A percentile compares a stretch with the other conserved stretches of the same genome.
These are phyloP conservation scores for Galemys pyrenaicus DNA, from an alignment of 2,113 vertebrate genomes.

Conservation along the genomic window DNA sequence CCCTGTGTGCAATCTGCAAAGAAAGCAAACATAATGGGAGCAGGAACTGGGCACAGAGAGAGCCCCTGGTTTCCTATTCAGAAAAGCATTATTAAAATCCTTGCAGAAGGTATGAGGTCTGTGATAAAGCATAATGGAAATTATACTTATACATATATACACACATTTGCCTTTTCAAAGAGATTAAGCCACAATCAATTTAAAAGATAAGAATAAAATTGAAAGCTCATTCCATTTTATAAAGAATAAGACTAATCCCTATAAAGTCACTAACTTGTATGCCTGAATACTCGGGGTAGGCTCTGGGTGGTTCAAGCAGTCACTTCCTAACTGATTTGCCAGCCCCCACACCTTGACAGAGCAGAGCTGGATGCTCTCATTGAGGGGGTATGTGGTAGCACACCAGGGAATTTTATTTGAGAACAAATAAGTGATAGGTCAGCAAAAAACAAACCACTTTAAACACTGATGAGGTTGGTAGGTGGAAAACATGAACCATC, in stretches of 20 bases:
- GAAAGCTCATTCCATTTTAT: conserved; percentile 40
- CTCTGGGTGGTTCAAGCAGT: background rate
- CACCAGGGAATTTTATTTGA: background rate
- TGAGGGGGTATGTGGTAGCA: background rate
- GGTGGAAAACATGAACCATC: background rate
- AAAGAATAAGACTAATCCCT: conserved; percentile 15
- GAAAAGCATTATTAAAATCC: background rate
- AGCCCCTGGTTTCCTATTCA: background rate
- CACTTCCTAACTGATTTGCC: background rate
- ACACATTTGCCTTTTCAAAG: background rate
- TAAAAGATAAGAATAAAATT: conserved; percentile 47
- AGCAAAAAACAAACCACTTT: background rate
- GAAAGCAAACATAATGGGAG: too few species aligned
- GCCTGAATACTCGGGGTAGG: background rate
- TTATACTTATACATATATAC: background rate
- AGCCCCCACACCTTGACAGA: background rate
- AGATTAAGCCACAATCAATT: conserved; percentile 11
- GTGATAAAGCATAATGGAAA: background rate
- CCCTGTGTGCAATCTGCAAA: background rate
- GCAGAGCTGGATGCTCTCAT: background rate
- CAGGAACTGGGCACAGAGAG: background rate
- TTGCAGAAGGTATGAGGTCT: background rate
- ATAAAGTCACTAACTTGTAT: background rate
- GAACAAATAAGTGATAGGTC: background rate
- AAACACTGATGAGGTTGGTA: background rate